Conservation (phyloP, 2,113 vertebrate genomes). For the Propithecus coquereli region DNA sequence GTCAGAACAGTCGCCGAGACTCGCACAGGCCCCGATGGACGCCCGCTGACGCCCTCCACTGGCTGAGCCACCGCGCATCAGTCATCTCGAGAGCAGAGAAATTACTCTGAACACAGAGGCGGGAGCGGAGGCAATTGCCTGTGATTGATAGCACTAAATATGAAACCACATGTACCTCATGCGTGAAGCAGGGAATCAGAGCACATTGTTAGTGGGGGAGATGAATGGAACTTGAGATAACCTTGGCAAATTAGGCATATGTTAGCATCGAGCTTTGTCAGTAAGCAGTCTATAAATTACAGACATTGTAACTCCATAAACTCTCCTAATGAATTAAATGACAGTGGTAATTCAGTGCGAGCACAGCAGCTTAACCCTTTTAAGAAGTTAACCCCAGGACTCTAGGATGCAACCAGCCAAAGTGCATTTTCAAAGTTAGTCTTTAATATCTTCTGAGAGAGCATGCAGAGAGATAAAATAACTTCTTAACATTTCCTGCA, state of each 20-base stretch:
- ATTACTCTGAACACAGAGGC: constrained; percentile 81
- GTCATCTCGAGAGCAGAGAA: constrained; percentile 72
- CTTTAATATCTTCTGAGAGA: constrained; percentile 41
- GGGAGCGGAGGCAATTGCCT: constrained; percentile 84
- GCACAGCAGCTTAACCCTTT: constrained; percentile 79
- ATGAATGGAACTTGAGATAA: constrained; percentile 88
- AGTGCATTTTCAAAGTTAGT: constrained; percentile 56
- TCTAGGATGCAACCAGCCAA: constrained; percentile 62
- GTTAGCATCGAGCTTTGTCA: constrained; percentile 85
- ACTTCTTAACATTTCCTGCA: background rate
- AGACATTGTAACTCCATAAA: constrained; percentile 85
- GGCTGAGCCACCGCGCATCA: constrained; percentile 66
- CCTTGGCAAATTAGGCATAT: constrained; percentile 86
- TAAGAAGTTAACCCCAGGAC: constrained; percentile 77
- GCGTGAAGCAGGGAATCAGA: constrained; percentile 80
- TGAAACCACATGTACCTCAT: constrained; percentile 84
- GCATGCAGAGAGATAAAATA: background rate
- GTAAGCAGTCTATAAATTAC: constrained; percentile 86
- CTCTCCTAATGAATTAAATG: constrained; percentile 85
- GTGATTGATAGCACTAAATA: constrained; percentile 88
- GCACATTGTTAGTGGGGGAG: constrained; percentile 83
- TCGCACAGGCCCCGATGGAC: background rate
- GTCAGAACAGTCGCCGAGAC: background rate
- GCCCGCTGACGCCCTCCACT: constrained; percentile 75
- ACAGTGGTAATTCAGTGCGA: constrained; percentile 80